Evolutionary conservation across 2,113 vertebrate genomes (phyloP).

Genomic region (Nothobranchius kuhntae): DNA sequence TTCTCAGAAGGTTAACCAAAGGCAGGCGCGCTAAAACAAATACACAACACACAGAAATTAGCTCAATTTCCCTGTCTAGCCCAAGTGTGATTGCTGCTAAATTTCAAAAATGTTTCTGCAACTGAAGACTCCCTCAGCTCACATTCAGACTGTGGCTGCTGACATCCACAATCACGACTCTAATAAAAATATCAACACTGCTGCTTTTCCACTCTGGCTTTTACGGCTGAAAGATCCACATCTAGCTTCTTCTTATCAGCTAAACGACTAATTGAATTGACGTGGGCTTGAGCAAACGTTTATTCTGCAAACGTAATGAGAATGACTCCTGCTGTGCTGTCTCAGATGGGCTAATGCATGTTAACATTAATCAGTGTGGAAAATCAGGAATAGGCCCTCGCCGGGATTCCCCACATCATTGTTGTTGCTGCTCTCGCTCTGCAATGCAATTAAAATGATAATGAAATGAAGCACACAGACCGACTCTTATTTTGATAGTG

Average conservation of each 20-base stretch:
- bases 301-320: constrained; percentile 72
- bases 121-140: constrained; percentile 65
- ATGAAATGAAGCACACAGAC: constrained; percentile 72
- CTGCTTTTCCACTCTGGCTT: constrained; percentile 67
- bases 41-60: constrained; percentile 43
- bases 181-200: constrained; percentile 70
- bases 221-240: constrained; percentile 47
- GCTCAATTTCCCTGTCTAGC: constrained; percentile 47
- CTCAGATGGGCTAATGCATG: constrained; percentile 65
- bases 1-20: constrained; percentile 36
- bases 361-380: constrained; percentile 71
- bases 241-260: constrained; percentile 67
- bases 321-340: constrained; percentile 65
- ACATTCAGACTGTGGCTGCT: constrained; percentile 36
- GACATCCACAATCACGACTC: constrained; percentile 49
- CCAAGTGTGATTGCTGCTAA: constrained; percentile 50
- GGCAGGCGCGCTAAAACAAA: constrained; percentile 48
- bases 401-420: constrained; percentile 42
- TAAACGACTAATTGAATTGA: constrained; percentile 70
- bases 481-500: constrained; percentile 66
- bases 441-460: constrained; percentile 59
- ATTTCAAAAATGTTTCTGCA: constrained; percentile 57
- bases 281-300: constrained; percentile 71
- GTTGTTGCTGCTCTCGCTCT: constrained; percentile 34
- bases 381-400: constrained; percentile 63